These are phyloP conservation scores for Monodelphis domestica DNA, from an alignment of 2,797 vertebrate genomes.

Conservation along the genomic window DNA sequence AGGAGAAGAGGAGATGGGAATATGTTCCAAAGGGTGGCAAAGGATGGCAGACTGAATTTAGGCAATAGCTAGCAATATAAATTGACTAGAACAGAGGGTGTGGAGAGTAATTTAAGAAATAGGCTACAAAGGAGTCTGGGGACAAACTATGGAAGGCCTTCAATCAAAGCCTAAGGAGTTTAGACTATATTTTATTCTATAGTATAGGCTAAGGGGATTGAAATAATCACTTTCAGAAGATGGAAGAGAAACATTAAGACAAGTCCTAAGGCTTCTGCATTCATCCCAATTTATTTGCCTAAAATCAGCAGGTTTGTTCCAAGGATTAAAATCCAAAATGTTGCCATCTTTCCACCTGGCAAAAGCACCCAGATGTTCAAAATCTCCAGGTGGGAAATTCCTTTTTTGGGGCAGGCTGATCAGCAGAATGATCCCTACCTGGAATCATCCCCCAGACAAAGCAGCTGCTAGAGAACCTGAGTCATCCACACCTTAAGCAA, in stretches of 20 bases:
- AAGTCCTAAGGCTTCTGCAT: background rate
- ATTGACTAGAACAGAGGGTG: background rate
- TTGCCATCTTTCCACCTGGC: constrained; percentile 4
- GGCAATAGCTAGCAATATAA: background rate
- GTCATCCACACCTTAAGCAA: background rate
- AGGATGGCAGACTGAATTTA: background rate
- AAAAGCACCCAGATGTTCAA: background rate
- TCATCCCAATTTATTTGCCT: constrained; percentile 26
- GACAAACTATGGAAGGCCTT: background rate
- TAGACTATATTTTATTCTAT: background rate
- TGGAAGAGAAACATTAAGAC: background rate
- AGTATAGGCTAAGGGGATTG: background rate
- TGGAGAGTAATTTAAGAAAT: background rate
- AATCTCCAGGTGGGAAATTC: background rate
- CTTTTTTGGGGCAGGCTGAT: background rate
- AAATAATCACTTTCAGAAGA: constrained; percentile 11
- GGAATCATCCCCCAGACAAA: constrained; percentile 13
- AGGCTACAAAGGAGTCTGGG: background rate
- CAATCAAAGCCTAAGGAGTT: background rate
- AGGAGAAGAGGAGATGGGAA: background rate
- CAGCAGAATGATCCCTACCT: background rate
- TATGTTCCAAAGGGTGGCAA: background rate
- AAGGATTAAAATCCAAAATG: constrained; percentile 43
- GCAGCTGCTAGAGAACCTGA: background rate
- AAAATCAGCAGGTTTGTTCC: background rate